phyloP scores from a whole-genome alignment of 2,797 vertebrate genomes.

The Falco biarmicus region DNA sequence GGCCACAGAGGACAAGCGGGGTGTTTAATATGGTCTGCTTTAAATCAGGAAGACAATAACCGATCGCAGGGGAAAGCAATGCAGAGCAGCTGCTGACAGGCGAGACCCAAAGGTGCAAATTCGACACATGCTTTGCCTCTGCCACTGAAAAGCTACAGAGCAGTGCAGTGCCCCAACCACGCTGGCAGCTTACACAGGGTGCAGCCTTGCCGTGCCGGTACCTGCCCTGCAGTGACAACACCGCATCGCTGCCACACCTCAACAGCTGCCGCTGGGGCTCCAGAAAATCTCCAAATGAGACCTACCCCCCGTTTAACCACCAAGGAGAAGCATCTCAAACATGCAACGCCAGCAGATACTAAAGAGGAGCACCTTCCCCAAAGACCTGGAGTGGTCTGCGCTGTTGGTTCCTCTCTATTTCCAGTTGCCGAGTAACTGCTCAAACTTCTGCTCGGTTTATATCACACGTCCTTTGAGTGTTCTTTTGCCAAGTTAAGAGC shows the following conservation, averaged over 20 bases:
- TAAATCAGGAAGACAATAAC: not conserved
- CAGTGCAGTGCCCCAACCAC: fast-evolving
- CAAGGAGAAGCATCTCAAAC: not conserved
- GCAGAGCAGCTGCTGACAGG: not conserved
- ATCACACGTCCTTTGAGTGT: not conserved
- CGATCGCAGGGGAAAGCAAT: not conserved
- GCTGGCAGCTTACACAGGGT: not conserved
- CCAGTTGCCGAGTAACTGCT: not conserved
- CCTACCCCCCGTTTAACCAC: no score
- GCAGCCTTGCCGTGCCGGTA: not conserved
- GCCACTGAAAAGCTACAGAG: not conserved
- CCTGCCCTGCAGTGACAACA: not conserved
- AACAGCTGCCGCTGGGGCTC: not conserved
- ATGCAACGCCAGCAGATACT: fast-evolving
- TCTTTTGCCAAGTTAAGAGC: not conserved
- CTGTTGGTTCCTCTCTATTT: not conserved
- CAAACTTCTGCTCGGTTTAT: not conserved
- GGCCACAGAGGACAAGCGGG: not conserved
- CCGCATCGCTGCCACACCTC: not conserved
- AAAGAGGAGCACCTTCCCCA: not conserved
- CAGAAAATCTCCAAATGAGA: not conserved
- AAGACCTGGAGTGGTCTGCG: not conserved
- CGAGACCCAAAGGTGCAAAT: not conserved
- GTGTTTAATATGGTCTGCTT: not conserved
- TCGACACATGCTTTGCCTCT: not conserved